Evolutionary conservation across 2,113 vertebrate genomes (phyloP), one percentile per base, ranked within the genome.

Genomic region (Actenoides lindsayi): DNA sequence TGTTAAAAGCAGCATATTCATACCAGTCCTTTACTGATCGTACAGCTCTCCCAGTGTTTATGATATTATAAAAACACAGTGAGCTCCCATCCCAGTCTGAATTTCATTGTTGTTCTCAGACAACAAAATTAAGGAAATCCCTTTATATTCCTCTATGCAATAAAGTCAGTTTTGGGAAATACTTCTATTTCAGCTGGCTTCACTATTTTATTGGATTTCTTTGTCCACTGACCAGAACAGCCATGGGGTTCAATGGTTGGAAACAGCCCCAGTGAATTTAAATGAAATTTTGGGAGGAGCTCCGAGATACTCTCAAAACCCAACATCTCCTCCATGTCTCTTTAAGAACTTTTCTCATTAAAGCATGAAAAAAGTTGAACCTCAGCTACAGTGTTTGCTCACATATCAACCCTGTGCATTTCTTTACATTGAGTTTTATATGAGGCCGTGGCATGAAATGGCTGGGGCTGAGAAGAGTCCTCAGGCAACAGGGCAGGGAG

Each of bases 401-500:
- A 27, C 44, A 33, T 5, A 9, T 79, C 67, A 94, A 41, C 23
- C 63, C 85, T 10, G 2, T 54, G 54, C 67, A 83, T 6, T 3
- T 33, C 75, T 83, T 35, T 3, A 60, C n/a, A 57, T 3, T 1
- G 5, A 79, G 44, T 92, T 94, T 79, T 91, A 12, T 91, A 14
- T 23, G 59, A 93, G 85, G 70, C 53, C 20, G 13, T 12, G 74
- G 16, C 57, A 87, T 39, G 31, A 83, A 71, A 91, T 71, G 59
- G 53, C 74, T 85, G 77, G 42, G 78, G 51, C 81, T 93, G 82
- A 84, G 85, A 84, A 93, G 53, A 82, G 82, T 39, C 78, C 41
- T n/a, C 0, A 0, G 37, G 82, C n/a, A 75, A 20, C 0, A 3
- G 16, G 10, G 6, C 15, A 5, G 7, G 28, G 37, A 35, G 88